These are phyloP conservation scores for Semnornis frantzii DNA, from an alignment of 2,113 vertebrate species.

Conservation along the genomic window DNA sequence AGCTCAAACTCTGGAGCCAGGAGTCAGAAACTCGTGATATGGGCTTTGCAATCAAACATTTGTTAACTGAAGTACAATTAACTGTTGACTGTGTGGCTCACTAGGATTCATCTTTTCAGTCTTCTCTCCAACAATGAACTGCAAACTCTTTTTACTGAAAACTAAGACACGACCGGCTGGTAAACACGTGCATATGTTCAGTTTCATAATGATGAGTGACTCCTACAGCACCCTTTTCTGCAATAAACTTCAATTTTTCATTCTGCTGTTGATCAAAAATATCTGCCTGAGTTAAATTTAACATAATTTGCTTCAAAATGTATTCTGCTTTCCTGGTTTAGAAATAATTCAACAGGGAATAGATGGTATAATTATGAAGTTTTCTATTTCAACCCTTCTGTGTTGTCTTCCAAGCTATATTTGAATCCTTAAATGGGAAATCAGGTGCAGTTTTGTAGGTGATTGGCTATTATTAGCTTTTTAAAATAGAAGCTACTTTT, in stretches of 20 bases:
- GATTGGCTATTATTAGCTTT: background rate
- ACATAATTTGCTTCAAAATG: background rate
- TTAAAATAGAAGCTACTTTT: background rate
- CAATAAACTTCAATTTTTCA: background rate
- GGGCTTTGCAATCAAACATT: background rate
- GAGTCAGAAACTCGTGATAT: background rate
- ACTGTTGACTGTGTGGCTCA: background rate
- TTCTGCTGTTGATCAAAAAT: background rate
- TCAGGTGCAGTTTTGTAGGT: background rate
- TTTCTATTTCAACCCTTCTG: slow-evolving; percentile 12
- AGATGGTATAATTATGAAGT: background rate
- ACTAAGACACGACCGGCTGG: background rate
- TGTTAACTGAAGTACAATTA: background rate
- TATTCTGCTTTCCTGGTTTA: background rate
- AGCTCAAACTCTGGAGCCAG: background rate
- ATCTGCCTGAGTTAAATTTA: background rate
- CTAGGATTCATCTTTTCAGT: background rate
- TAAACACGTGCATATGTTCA: background rate
- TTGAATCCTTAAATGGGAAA: background rate
- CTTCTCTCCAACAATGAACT: background rate
- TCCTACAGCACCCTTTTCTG: background rate
- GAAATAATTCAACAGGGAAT: background rate
- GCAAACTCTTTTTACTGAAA: background rate
- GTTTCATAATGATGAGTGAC: background rate
- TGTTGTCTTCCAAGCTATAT: slow-evolving; percentile 1